Evolutionary conservation across 2,888 invertebrate genomes (phyloP).

Genomic region (Noctua janthe): DNA sequence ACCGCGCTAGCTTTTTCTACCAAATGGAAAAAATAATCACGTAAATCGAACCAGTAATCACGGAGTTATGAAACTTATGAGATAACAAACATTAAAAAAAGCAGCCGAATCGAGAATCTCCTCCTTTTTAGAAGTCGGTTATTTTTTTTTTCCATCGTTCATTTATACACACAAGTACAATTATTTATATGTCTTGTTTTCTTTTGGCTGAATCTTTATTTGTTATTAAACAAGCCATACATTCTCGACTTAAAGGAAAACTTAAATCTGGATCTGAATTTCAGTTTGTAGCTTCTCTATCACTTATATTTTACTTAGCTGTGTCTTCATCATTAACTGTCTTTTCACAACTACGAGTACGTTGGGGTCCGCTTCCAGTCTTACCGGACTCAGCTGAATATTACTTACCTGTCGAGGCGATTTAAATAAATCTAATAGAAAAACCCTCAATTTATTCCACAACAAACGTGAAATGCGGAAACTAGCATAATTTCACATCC

Average conservation of each 20-base stretch:
- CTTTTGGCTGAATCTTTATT: neutral
- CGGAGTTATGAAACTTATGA: too few relatives aligned
- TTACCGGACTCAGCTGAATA: too few relatives aligned
- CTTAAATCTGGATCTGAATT: neutral
- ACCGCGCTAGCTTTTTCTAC: too few relatives aligned
- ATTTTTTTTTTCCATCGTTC: too few relatives aligned
- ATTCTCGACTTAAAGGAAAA: neutral
- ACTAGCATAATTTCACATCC: slow-evolving; percentile 6
- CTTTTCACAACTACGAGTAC: too few relatives aligned
- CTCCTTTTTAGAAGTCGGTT: too few relatives aligned
- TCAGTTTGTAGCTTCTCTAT: neutral
- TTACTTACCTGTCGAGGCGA: too few relatives aligned
- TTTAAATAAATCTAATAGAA: neutral
- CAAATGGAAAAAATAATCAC: too few relatives aligned
- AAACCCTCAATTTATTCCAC: slow-evolving; percentile 8
- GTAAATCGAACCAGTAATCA: too few relatives aligned
- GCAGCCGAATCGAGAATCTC: too few relatives aligned
- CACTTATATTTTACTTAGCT: neutral
- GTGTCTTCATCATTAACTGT: neutral
- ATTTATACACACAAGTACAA: neutral
- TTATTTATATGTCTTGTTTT: neutral
- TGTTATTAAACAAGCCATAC: neutral
- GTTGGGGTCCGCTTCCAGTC: too few relatives aligned
- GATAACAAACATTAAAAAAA: too few relatives aligned
- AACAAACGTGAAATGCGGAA: slow-evolving; percentile 25